Evolutionary conservation across 1,140 invertebrate genomes (phyloP).

Genomic region (Trypoxylus dichotomus): DNA sequence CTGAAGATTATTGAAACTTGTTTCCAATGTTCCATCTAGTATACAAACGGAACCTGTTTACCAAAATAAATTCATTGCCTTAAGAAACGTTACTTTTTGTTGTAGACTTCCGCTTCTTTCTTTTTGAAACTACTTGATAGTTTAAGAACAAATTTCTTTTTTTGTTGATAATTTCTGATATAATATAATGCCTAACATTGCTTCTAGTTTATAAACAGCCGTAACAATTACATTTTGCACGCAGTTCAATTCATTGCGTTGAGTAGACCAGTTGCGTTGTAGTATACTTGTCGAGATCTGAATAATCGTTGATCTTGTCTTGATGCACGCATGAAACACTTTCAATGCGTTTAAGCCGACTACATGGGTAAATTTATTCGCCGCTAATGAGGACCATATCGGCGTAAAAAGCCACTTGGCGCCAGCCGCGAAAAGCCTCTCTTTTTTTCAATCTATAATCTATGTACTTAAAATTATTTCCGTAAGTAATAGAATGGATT

Average conservation of each 20-base stretch:
- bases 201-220: not conserved
- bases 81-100: too few relatives aligned
- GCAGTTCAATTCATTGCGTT: not conserved
- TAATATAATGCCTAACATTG: too few relatives aligned
- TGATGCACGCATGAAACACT: not conserved
- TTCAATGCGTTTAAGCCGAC: not conserved
- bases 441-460: not conserved
- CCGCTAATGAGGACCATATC: conserved; percentile 9
- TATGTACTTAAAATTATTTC: not conserved
- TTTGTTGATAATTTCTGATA: too few relatives aligned
- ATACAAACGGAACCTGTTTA: too few relatives aligned
- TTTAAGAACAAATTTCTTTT: too few relatives aligned
- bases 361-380: not conserved
- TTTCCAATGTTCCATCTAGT: too few relatives aligned
- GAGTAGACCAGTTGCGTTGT: not conserved
- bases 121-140: too few relatives aligned
- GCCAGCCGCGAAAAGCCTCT: not conserved
- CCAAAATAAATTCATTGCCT: too few relatives aligned
- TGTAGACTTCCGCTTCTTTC: too few relatives aligned
- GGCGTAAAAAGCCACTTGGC: conserved; percentile 5
- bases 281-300: not conserved
- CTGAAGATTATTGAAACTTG: too few relatives aligned
- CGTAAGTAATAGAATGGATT: not conserved
- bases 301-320: not conserved
- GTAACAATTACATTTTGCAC: not conserved